Evolutionary conservation across 2,888 invertebrate species (phyloP).

Genomic region (Pachycephus smyrnensis): DNA sequence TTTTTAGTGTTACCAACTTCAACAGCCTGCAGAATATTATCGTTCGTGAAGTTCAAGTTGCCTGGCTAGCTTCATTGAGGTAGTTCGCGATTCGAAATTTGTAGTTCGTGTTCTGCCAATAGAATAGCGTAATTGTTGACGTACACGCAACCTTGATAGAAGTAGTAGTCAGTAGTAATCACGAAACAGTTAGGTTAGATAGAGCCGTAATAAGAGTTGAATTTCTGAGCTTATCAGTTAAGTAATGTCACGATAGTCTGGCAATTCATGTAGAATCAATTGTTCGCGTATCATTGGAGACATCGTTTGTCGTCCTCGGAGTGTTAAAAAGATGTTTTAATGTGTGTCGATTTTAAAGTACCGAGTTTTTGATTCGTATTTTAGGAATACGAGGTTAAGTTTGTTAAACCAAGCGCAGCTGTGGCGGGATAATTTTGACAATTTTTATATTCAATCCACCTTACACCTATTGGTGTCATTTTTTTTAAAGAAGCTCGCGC

Average conservation of each 20-base stretch:
- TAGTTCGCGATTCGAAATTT: background rate
- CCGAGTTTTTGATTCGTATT: background rate
- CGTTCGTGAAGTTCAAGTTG: too few species aligned
- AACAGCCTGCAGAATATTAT: conserved; percentile 7
- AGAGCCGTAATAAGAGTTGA: background rate
- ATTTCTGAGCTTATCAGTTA: background rate
- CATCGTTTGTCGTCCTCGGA: background rate
- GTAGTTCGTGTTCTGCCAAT: background rate
- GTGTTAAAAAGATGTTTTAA: background rate
- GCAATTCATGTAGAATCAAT: background rate
- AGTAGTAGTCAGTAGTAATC: background rate
- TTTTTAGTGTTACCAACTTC: conserved; percentile 7
- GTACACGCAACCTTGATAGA: background rate
- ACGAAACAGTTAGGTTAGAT: background rate
- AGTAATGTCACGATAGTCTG: background rate
- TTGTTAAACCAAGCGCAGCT: too few species aligned
- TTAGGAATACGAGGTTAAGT: too few species aligned
- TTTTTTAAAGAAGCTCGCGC: background rate
- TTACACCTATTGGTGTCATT: background rate
- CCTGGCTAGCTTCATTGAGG: too few species aligned
- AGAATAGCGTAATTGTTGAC: background rate
- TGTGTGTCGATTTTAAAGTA: background rate
- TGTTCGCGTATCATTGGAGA: background rate
- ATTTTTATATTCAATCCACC: background rate
- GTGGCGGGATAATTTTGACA: background rate